Evolutionary conservation across 2,888 invertebrate genomes (phyloP).

Genomic region (Hyposoter didymator): DNA sequence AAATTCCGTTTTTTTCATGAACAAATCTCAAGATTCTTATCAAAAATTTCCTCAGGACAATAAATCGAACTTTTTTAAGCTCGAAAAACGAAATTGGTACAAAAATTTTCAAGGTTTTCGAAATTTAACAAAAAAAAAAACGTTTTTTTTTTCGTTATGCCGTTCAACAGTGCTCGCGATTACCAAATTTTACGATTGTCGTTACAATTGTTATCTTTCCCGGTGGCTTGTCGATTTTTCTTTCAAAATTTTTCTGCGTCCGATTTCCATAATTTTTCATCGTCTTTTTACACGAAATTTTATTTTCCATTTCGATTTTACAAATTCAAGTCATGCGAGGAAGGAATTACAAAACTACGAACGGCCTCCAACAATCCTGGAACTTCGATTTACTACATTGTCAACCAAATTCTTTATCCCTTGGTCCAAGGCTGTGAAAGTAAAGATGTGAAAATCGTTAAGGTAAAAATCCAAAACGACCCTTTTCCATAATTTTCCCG

Average conservation of each 20-base stretch:
- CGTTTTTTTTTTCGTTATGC: conserved; percentile 26
- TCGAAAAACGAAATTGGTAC: too few relatives aligned
- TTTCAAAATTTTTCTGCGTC: neutral
- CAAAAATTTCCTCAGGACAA: too few relatives aligned
- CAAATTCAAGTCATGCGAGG: conserved; percentile 94
- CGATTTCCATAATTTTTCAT: neutral
- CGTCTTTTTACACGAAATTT: neutral
- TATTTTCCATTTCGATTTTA: neutral
- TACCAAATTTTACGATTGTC: conserved; percentile 11
- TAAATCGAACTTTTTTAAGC: too few relatives aligned
- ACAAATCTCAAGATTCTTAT: too few relatives aligned
- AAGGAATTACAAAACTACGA: conserved; percentile 95
- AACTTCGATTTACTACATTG: conserved; percentile 93
- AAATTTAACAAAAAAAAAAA: too few relatives aligned
- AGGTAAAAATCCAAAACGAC: conserved; percentile 85
- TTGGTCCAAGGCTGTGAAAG: conserved; percentile 99
- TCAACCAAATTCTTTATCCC: conserved; percentile 97
- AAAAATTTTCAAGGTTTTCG: too few relatives aligned
- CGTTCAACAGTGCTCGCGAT: conserved; percentile 16
- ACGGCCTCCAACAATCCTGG: conserved; percentile 90
- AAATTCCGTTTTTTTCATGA: too few relatives aligned
- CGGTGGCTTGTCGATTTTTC: neutral
- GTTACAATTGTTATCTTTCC: neutral
- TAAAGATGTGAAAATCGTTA: conserved; percentile 97
- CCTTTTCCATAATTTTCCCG: neutral